Evolutionary conservation across 2,888 invertebrate species (phyloP).

Genomic region (Epistrophe grossulariae): DNA sequence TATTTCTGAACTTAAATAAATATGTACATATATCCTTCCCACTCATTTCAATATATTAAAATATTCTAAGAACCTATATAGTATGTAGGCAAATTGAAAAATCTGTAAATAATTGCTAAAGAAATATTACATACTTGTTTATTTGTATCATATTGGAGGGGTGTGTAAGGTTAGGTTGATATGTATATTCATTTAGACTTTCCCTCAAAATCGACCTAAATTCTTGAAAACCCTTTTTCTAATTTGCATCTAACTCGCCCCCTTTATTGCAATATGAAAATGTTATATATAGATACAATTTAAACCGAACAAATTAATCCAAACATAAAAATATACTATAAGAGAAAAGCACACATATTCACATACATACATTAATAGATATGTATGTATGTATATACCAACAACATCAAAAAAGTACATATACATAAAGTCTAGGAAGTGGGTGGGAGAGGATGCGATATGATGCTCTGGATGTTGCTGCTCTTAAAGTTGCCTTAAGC

Average conservation of each 20-base stretch:
- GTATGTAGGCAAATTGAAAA: no score
- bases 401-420: conserved; percentile 18
- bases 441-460: background rate
- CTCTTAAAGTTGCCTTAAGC: conserved; percentile 42
- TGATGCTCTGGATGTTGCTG: conserved; percentile 39
- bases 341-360: background rate
- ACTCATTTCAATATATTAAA: no score
- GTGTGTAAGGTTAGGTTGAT: background rate
- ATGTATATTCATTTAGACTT: background rate
- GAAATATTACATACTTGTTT: background rate
- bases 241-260: background rate
- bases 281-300: conserved; percentile 8
- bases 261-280: background rate
- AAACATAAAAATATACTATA: conserved; percentile 48
- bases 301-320: conserved; percentile 47
- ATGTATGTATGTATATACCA: no score
- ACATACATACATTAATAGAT: no score
- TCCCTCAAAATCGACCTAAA: conserved; percentile 34
- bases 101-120: no score
- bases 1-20: no score
- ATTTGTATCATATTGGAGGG: background rate
- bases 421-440: conserved; percentile 1
- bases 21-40: no score
- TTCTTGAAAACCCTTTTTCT: conserved; percentile 42
- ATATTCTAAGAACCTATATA: no score